phyloP scores from a whole-genome alignment of 2,888 invertebrate species.

The Drosophila kuntzei region DNA sequence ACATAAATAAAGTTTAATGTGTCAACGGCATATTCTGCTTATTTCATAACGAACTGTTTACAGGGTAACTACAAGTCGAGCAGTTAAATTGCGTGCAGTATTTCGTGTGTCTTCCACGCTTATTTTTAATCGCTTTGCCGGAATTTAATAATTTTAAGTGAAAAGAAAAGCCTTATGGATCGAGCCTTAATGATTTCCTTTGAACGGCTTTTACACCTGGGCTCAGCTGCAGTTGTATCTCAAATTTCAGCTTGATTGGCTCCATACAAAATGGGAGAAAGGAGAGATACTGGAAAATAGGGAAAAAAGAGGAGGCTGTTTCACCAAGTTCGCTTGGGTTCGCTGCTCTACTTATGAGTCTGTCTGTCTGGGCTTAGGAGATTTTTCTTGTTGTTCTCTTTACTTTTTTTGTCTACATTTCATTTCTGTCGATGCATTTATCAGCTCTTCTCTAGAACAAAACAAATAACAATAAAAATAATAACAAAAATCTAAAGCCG shows the following conservation, averaged over 20 bases:
- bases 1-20: not conserved
- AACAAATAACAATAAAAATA: constrained; percentile 13
- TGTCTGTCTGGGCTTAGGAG: not conserved
- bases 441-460: constrained; percentile 21
- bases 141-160: constrained; percentile 72
- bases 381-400: not conserved
- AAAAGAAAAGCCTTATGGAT: constrained; percentile 20
- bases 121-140: constrained; percentile 51
- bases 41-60: not conserved
- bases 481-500: constrained; percentile 35
- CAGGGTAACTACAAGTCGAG: constrained; percentile 4
- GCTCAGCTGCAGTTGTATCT: constrained; percentile 24
- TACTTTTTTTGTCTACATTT: constrained; percentile 6
- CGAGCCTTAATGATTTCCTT: constrained; percentile 29
- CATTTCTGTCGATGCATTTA: constrained; percentile 16
- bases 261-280: not conserved
- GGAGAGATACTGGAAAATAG: not conserved
- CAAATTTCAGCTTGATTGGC: constrained; percentile 35
- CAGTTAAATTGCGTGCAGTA: not conserved
- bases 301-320: not conserved
- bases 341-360: constrained; percentile 16
- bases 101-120: not conserved
- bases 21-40: not conserved
- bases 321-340: constrained; percentile 11
- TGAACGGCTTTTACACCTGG: constrained; percentile 53